phyloP scores from a whole-genome alignment of 2,888 invertebrate genomes.

The Tigriopus californicus region DNA sequence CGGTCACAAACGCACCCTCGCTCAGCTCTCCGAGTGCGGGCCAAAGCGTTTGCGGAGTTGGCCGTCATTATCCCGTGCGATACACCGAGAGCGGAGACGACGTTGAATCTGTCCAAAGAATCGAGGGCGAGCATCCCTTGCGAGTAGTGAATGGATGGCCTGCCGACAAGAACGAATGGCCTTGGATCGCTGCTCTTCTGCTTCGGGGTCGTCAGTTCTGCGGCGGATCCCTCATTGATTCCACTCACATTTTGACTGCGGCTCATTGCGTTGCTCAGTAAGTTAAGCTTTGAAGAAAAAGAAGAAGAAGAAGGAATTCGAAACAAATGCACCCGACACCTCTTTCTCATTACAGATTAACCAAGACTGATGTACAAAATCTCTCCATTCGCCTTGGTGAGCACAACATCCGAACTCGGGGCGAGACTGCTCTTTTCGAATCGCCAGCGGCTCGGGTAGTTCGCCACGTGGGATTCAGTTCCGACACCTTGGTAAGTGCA shows the following conservation, averaged over 20 bases:
- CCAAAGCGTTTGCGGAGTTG: constrained; percentile 1
- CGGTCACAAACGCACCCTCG: too few relatives aligned
- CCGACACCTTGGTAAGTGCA: constrained; percentile 10
- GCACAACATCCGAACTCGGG: constrained; percentile 58
- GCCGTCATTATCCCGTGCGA: not conserved
- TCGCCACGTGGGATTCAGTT: constrained; percentile 18
- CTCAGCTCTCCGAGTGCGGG: not conserved
- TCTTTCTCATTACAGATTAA: constrained; percentile 51
- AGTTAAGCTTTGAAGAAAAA: constrained; percentile 25
- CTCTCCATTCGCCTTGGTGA: constrained; percentile 62
- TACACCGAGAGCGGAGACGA: constrained; percentile 5
- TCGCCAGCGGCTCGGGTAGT: constrained; percentile 42
- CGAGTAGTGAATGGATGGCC: constrained; percentile 17
- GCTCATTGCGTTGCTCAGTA: constrained; percentile 79
- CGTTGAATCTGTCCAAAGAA: constrained; percentile 2
- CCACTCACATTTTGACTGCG: constrained; percentile 55
- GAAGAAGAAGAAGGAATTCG: not conserved
- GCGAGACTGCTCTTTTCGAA: constrained; percentile 31
- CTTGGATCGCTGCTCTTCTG: constrained; percentile 44
- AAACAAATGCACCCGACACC: not conserved
- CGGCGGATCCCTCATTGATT: constrained; percentile 65
- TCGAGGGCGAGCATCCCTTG: constrained; percentile 5
- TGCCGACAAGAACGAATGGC: constrained; percentile 18
- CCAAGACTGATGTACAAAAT: constrained; percentile 66
- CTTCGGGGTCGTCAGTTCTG: constrained; percentile 68